These are phyloP conservation scores for Trichonephila clavipes DNA, from an alignment of 1,140 invertebrate species.

Conservation along the genomic window DNA sequence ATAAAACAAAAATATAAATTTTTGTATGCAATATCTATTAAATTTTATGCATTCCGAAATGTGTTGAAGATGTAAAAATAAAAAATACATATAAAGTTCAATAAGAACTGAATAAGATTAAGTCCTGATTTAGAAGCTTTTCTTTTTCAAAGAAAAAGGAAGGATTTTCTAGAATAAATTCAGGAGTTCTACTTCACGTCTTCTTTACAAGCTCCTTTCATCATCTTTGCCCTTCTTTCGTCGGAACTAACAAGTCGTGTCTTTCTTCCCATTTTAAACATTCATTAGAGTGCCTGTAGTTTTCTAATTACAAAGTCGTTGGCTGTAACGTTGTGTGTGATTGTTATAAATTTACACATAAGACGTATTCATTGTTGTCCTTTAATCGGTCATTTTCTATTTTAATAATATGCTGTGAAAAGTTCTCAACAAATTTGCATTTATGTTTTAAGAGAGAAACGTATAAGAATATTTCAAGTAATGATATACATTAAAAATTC, in stretches of 20 bases:
- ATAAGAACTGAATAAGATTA: too few species aligned
- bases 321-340: neutral
- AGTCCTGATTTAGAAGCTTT: neutral
- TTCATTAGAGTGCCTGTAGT: neutral
- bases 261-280: conserved; percentile 31
- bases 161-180: neutral
- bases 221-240: neutral
- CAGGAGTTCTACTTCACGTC: neutral
- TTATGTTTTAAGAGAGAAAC: too few species aligned
- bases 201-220: neutral
- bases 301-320: neutral
- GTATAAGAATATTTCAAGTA: too few species aligned
- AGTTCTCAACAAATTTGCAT: too few species aligned
- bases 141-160: neutral
- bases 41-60: too few species aligned
- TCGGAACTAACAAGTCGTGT: neutral
- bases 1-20: too few species aligned
- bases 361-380: neutral
- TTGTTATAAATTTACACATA: neutral
- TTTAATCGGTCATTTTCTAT: too few species aligned
- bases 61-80: too few species aligned
- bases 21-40: too few species aligned
- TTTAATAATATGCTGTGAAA: too few species aligned
- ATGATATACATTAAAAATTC: too few species aligned
- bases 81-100: too few species aligned